Evolutionary conservation across 2,888 invertebrate species (phyloP).

Genomic region (Salticus scenicus): DNA sequence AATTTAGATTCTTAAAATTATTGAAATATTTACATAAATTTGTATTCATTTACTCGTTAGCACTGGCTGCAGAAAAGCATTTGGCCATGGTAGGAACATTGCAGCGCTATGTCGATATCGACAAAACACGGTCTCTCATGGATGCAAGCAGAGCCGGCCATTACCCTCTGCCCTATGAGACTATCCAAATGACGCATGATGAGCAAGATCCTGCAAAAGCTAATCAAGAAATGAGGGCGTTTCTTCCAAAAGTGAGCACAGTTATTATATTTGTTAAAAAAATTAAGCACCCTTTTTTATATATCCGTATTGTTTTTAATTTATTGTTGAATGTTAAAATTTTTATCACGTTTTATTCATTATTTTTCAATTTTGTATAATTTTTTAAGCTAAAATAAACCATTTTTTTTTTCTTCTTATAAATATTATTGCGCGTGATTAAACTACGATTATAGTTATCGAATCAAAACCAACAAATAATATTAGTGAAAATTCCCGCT

Average conservation of each 20-base stretch:
- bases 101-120: constrained; percentile 64
- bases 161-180: constrained; percentile 60
- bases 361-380: too few relatives aligned
- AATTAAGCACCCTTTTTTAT: not conserved
- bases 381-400: too few relatives aligned
- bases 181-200: constrained; percentile 55
- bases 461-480: too few relatives aligned
- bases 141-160: constrained; percentile 48
- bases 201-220: constrained; percentile 33
- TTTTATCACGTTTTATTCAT: not conserved
- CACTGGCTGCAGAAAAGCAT: constrained; percentile 59
- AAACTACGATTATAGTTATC: too few relatives aligned
- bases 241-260: constrained; percentile 34
- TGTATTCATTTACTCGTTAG: too few relatives aligned
- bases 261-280: too few relatives aligned
- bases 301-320: not conserved
- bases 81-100: constrained; percentile 62
- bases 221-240: constrained; percentile 53
- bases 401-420: too few relatives aligned
- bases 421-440: too few relatives aligned
- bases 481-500: too few relatives aligned
- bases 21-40: too few relatives aligned
- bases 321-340: too few relatives aligned
- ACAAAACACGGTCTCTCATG: constrained; percentile 61
- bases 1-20: too few relatives aligned